Evolutionary conservation across 2,113 vertebrate species (phyloP).

Genomic region (Sebastes schlegelii): DNA sequence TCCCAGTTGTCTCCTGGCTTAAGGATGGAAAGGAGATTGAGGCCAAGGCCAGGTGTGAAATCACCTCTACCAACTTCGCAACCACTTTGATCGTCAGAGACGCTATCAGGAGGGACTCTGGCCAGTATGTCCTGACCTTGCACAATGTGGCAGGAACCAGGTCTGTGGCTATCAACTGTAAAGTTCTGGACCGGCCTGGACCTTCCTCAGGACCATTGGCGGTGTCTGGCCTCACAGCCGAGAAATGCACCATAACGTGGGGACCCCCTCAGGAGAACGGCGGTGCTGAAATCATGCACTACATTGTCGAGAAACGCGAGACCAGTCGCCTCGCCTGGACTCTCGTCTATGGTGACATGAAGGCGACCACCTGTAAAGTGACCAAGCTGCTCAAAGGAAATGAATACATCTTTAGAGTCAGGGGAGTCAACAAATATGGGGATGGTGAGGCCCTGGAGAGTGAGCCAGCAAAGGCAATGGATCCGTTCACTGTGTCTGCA

Average conservation of each 20-base stretch:
- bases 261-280: slow-evolving; percentile 96
- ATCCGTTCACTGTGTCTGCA: slow-evolving; percentile 93
- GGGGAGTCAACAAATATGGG: slow-evolving; percentile 96
- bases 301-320: slow-evolving; percentile 97
- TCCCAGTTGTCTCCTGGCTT: slow-evolving; percentile 94
- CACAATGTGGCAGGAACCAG: slow-evolving; percentile 96
- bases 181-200: slow-evolving; percentile 96
- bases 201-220: slow-evolving; percentile 94
- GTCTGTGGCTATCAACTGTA: slow-evolving; percentile 93
- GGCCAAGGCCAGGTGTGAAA: slow-evolving; percentile 93
- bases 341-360: slow-evolving; percentile 92
- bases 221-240: slow-evolving; percentile 91
- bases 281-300: slow-evolving; percentile 95
- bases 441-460: slow-evolving; percentile 94
- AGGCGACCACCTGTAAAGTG: slow-evolving; percentile 95
- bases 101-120: slow-evolving; percentile 92
- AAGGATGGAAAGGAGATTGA: slow-evolving; percentile 97
- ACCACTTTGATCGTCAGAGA: slow-evolving; percentile 92
- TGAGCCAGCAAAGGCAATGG: slow-evolving; percentile 89
- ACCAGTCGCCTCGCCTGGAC: slow-evolving; percentile 98
- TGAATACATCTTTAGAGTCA: slow-evolving; percentile 97
- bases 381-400: slow-evolving; percentile 97
- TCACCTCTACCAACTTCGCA: slow-evolving; percentile 88
- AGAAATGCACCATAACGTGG: slow-evolving; percentile 95
- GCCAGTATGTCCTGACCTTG: slow-evolving; percentile 93